phyloP scores from a whole-genome alignment of 2,888 invertebrate species.

The Pelosia muscerda region DNA sequence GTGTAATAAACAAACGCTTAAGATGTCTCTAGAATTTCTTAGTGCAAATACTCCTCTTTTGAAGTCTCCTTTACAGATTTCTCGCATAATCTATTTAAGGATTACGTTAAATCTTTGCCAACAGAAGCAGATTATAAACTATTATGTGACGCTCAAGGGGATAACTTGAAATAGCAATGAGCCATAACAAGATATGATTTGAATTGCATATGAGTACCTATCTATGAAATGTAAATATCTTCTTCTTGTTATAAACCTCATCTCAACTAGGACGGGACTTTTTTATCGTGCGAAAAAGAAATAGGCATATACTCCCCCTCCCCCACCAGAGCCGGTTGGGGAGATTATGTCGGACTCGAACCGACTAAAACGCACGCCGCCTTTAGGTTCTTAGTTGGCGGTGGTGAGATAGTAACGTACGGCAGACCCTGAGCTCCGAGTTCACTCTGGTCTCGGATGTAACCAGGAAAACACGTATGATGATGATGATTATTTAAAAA shows the following conservation, averaged over 20 bases:
- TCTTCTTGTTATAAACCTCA: not conserved
- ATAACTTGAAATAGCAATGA: conserved; percentile 8
- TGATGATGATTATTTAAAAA: too few relatives aligned
- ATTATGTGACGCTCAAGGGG: conserved; percentile 2
- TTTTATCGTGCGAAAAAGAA: too few relatives aligned
- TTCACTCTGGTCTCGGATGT: too few relatives aligned
- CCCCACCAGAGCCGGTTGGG: too few relatives aligned
- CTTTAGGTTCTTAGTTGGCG: too few relatives aligned
- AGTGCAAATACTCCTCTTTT: not conserved
- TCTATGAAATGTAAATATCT: not conserved
- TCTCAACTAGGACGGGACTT: too few relatives aligned
- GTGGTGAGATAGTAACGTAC: too few relatives aligned
- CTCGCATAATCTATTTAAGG: conserved; percentile 13
- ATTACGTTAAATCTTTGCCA: conserved; percentile 23
- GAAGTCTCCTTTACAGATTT: not conserved
- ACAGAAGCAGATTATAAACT: conserved; percentile 17
- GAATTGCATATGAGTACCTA: not conserved
- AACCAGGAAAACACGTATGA: too few relatives aligned
- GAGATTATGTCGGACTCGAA: too few relatives aligned
- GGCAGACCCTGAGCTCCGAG: too few relatives aligned
- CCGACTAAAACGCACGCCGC: too few relatives aligned
- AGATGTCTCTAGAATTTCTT: not conserved
- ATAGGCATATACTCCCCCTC: too few relatives aligned
- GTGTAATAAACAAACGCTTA: not conserved
- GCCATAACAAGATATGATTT: not conserved